Conservation (phyloP, 1,140 invertebrate species). For the Epicauta chinensis region DNA sequence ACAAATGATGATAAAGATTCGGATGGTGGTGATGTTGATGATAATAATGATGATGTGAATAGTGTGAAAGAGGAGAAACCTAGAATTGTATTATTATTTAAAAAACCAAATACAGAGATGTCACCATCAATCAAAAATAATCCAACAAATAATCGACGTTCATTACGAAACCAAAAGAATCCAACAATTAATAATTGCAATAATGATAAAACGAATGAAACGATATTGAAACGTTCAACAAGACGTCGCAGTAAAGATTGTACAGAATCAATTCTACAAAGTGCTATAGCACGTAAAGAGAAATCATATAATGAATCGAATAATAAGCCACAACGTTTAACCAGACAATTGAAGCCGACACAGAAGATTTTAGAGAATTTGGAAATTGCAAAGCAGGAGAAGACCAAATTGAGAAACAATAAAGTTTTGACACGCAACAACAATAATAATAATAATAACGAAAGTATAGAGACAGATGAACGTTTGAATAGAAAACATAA, state of each 20-base stretch:
- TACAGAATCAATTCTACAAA: conserved; percentile 48
- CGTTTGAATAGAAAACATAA: conserved; percentile 15
- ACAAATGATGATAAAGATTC: conserved; percentile 2
- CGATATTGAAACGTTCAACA: conserved; percentile 32
- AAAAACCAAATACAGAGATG: conserved; percentile 1
- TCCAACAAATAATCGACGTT: neutral
- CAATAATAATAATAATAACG: conserved; percentile 10
- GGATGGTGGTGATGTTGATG: neutral
- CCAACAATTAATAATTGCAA: too few relatives aligned
- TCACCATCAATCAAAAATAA: neutral
- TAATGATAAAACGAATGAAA: conserved; percentile 1
- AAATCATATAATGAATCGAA: conserved; percentile 47
- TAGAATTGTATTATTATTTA: conserved; percentile 6
- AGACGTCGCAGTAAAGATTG: conserved; percentile 46
- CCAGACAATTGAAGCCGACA: conserved; percentile 34
- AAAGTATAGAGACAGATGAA: neutral
- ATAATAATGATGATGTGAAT: neutral
- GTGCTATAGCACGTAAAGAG: conserved; percentile 52
- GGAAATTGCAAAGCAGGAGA: conserved; percentile 24
- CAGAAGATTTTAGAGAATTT: conserved; percentile 36
- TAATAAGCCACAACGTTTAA: conserved; percentile 31
- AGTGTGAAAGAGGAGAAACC: conserved; percentile 5
- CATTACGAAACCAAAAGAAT: neutral
- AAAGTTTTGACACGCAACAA: conserved; percentile 5
- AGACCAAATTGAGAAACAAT: conserved; percentile 18